These are phyloP conservation scores for Benitochromis conjunctus DNA, from an alignment of 2,113 vertebrate genomes.

Conservation along the genomic window DNA sequence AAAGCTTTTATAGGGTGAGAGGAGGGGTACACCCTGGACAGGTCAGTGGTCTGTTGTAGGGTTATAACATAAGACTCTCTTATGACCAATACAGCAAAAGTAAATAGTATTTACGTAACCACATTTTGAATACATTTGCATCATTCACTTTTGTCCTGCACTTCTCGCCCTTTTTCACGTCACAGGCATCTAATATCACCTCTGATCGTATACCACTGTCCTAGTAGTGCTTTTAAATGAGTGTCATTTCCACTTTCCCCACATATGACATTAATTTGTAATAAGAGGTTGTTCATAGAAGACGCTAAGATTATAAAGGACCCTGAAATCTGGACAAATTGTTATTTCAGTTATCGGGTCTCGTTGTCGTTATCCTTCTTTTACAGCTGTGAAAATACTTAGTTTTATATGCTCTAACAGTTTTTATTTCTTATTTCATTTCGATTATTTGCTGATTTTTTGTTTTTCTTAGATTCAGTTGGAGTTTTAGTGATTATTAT, in stretches of 20 bases:
- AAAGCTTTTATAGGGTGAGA: fast-evolving
- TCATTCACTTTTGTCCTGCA: fast-evolving
- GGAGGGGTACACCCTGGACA: too few species aligned
- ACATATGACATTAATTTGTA: neutral
- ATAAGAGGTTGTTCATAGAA: neutral
- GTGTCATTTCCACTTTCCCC: neutral
- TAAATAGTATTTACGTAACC: neutral
- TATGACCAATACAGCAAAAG: neutral
- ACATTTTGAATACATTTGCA: neutral
- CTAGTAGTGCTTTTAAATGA: constrained; percentile 38
- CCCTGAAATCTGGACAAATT: neutral
- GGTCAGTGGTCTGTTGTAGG: neutral
- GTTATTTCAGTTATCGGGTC: neutral
- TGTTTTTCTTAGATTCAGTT: neutral
- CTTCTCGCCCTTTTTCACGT: neutral
- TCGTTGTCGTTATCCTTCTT: neutral
- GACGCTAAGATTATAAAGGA: neutral
- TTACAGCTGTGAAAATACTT: fast-evolving
- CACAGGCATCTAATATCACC: neutral
- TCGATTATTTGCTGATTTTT: fast-evolving
- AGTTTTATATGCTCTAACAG: neutral
- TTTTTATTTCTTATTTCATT: neutral
- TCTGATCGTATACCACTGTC: neutral
- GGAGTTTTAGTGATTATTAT: fast-evolving
- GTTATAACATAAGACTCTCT: neutral